phyloP scores from a whole-genome alignment of 2,797 vertebrate species.

The Falco biarmicus region DNA sequence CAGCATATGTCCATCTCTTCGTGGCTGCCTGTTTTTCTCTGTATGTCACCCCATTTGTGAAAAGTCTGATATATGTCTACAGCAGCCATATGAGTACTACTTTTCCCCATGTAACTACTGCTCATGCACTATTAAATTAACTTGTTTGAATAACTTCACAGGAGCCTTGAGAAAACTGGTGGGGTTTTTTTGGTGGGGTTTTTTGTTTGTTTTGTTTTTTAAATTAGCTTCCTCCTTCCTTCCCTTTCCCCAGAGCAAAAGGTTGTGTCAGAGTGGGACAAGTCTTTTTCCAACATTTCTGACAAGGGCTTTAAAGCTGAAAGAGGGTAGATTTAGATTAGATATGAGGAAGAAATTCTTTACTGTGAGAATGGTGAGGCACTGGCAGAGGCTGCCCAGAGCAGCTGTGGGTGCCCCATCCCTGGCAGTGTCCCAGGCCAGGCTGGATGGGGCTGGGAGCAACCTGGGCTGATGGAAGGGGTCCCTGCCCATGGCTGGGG shows the following conservation, averaged over 20 bases:
- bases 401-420: too few species aligned
- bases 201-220: not conserved
- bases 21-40: not conserved
- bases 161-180: constrained; percentile 17
- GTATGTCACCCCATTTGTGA: not conserved
- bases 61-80: not conserved
- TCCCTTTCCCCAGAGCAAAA: constrained; percentile 19
- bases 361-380: too few species aligned
- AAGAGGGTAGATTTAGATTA: too few species aligned
- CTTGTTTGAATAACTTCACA: not conserved
- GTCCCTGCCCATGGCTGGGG: too few species aligned
- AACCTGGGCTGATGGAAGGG: too few species aligned
- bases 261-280: constrained; percentile 17
- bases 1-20: not conserved
- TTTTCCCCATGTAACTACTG: not conserved
- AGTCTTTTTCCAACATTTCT: not conserved
- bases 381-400: too few species aligned
- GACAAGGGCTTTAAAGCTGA: too few species aligned
- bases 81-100: not conserved
- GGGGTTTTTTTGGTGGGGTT: too few species aligned
- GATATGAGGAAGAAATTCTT: too few species aligned
- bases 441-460: too few species aligned
- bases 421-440: too few species aligned
- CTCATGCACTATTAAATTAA: not conserved
- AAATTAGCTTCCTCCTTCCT: not conserved